These are phyloP conservation scores for Lordiphosa clarofinis DNA, from an alignment of 1,140 invertebrate genomes.

Conservation along the genomic window DNA sequence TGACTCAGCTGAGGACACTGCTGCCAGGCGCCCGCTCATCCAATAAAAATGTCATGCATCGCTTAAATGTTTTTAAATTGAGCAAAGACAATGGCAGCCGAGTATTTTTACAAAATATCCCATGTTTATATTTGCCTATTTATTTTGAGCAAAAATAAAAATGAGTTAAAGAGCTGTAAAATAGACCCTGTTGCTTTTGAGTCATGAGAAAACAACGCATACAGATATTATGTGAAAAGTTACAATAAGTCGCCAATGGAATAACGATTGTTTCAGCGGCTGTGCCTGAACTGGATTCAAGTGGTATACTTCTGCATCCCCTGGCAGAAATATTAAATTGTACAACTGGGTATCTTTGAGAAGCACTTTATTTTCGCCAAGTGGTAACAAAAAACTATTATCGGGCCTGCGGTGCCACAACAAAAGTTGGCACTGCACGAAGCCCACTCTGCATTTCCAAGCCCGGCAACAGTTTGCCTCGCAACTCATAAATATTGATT, in stretches of 20 bases:
- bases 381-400: conserved; percentile 32
- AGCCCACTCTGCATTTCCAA: conserved; percentile 8
- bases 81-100: conserved; percentile 4
- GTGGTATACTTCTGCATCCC: no score
- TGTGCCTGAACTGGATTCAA: no score
- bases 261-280: no score
- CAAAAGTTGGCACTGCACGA: conserved; percentile 10
- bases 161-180: neutral
- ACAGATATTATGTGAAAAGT: no score
- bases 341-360: no score
- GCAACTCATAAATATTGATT: conserved; percentile 53
- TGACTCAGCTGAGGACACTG: neutral
- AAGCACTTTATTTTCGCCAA: conserved; percentile 5
- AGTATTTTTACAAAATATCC: neutral
- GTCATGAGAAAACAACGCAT: neutral
- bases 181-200: neutral
- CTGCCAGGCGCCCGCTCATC: no score
- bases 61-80: conserved; percentile 1
- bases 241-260: no score
- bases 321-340: no score
- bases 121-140: conserved; percentile 2
- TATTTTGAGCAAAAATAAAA: conserved; percentile 2
- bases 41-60: neutral
- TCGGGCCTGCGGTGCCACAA: conserved; percentile 3
- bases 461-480: conserved; percentile 4